Evolutionary conservation across 2,888 invertebrate species (phyloP), one percentile per base, ranked within the genome.

Genomic region (Protodeltote pygarga): DNA sequence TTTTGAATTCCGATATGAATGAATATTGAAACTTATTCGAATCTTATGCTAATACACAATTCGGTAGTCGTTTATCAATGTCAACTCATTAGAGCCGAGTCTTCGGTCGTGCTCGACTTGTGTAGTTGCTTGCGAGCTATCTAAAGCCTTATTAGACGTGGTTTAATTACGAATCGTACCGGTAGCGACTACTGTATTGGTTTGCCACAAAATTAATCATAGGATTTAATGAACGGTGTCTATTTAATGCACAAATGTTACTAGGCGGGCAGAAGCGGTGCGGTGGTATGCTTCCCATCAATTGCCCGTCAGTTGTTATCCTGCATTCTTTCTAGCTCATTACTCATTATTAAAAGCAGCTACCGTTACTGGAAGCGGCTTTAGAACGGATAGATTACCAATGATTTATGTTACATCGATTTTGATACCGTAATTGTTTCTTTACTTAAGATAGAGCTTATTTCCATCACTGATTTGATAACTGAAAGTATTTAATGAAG

Each of bases 261-360:
- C 62, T 40, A 63, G 67, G 62, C 66, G 23, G 11, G 54, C 65
- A 68, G 59, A 35, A 48, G 54, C 38, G 31, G 13, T 17, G 38
- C 20, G 24, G 75, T 65, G 72, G 68, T 69, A 69, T 64, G 58
- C 54, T 51, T 62, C 70, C 73, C 76, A 77, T 79, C 73, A 76
- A 75, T 81, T 75, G 75, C 70, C 51, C 68, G 71, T 70, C 72
- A 71, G 59, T 75, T 45, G 71, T 79, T 82, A 83, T 83, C 79
- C 81, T 77, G 79, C 79, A 75, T 84, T 83, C 81, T 80, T 81
- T 79, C 67, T 68, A 65, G 57, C 77, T 83, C 86, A 89, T 89
- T 87, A 87, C 78, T 89, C 85, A 89, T 82, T 88, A 89, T 87
- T 89, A 84, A 78, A 85, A 82, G 73, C 74, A 70, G 87, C 88